phyloP scores from a whole-genome alignment of 2,113 vertebrate genomes.

The Oreochromis niloticus region DNA sequence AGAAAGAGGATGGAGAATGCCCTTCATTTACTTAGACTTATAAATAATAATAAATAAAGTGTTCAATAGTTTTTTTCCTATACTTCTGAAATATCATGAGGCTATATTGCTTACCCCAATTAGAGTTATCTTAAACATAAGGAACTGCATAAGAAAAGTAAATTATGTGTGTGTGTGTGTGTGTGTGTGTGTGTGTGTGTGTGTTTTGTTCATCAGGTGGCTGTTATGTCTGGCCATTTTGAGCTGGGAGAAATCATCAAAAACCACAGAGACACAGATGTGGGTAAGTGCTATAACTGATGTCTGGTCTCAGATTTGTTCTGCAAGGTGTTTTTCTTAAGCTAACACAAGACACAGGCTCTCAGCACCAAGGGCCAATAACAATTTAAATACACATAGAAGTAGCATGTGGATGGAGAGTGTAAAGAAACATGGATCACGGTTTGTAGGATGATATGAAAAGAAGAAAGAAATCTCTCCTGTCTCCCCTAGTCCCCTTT shows the following conservation, averaged over 20 bases:
- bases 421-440: not conserved
- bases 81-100: not conserved
- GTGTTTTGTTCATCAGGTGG: conserved; percentile 71
- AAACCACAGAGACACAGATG: conserved; percentile 83
- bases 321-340: not conserved
- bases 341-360: not conserved
- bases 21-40: not conserved
- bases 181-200: not conserved
- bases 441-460: not conserved
- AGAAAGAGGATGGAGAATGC: not conserved
- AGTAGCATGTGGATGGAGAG: not conserved
- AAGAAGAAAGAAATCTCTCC: not conserved
- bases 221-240: conserved; percentile 89
- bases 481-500: conserved; percentile 76
- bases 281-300: conserved; percentile 72
- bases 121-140: not conserved
- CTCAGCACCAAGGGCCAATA: not conserved
- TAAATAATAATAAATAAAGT: not conserved
- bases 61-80: not conserved
- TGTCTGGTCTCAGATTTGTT: not conserved
- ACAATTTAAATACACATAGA: not conserved
- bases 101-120: not conserved
- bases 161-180: not conserved
- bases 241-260: conserved; percentile 90
- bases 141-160: not conserved